Evolutionary conservation across 2,888 invertebrate species (phyloP).

Genomic region (Lacanobia wlatinum): DNA sequence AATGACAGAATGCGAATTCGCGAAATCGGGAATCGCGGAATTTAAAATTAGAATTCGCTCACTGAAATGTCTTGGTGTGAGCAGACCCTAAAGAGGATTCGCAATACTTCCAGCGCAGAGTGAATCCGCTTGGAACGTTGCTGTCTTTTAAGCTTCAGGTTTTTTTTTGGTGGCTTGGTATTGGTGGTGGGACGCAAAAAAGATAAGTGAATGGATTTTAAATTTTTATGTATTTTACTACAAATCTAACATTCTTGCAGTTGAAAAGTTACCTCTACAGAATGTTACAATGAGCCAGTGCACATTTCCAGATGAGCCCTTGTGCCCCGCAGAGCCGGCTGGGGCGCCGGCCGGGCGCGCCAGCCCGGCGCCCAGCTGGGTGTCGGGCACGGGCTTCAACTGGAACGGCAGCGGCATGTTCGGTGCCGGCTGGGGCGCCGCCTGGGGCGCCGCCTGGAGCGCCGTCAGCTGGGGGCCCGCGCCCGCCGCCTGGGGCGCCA

Average conservation of each 20-base stretch:
- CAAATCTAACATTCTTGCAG: background rate
- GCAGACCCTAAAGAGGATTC: background rate
- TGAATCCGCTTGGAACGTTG: background rate
- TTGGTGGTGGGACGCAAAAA: background rate
- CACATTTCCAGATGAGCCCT: conserved; percentile 29
- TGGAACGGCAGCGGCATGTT: conserved; percentile 64
- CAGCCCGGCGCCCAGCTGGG: conserved; percentile 76
- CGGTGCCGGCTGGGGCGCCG: conserved; percentile 66
- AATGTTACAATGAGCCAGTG: background rate
- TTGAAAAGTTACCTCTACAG: background rate
- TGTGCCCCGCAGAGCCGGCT: conserved; percentile 56
- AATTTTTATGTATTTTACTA: background rate
- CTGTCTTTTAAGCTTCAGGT: background rate
- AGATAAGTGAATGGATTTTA: conserved; percentile 6
- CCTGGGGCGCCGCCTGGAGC: conserved; percentile 90
- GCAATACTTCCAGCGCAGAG: background rate
- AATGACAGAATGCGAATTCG: background rate
- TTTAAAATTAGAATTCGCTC: background rate
- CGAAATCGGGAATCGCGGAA: background rate
- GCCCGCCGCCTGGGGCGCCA: conserved; percentile 92
- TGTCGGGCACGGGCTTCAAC: conserved; percentile 66
- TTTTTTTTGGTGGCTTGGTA: background rate
- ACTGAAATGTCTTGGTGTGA: background rate
- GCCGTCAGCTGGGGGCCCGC: conserved; percentile 93
- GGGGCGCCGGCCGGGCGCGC: conserved; percentile 71